These are phyloP conservation scores for Periophthalmodon schlosseri DNA, from an alignment of 2,113 vertebrate species.

Conservation along the genomic window DNA sequence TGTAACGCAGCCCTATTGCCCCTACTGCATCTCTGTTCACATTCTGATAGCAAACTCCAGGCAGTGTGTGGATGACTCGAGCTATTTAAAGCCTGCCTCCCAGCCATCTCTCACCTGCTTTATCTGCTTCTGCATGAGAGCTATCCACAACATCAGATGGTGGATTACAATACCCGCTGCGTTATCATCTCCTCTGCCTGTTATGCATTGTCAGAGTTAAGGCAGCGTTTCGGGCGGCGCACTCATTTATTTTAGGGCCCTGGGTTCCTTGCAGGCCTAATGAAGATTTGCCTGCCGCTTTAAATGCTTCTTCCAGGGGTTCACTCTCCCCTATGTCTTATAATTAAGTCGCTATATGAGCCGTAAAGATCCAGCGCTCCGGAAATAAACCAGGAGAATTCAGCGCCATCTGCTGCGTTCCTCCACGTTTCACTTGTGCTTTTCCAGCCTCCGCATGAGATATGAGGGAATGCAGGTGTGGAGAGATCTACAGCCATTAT, in stretches of 20 bases:
- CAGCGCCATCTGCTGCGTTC: constrained; percentile 66
- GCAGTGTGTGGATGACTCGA: not conserved
- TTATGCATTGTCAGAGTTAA: constrained; percentile 33
- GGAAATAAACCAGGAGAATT: constrained; percentile 68
- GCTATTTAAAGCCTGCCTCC: constrained; percentile 25
- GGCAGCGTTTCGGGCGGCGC: constrained; percentile 12
- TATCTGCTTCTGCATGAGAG: constrained; percentile 6
- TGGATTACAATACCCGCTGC: constrained; percentile 27
- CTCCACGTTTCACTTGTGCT: constrained; percentile 12
- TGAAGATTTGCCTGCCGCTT: constrained; percentile 59
- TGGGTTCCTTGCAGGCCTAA: constrained; percentile 41
- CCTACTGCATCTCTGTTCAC: not conserved
- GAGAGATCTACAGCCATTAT: not conserved
- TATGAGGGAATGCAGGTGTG: not conserved
- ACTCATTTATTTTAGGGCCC: constrained; percentile 40
- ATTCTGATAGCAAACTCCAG: not conserved
- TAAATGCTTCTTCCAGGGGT: constrained; percentile 55
- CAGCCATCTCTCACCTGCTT: constrained; percentile 3
- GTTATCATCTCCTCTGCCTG: constrained; percentile 30
- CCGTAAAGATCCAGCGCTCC: constrained; percentile 64
- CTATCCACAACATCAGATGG: constrained; percentile 14
- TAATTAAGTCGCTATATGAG: constrained; percentile 75
- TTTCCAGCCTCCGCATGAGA: constrained; percentile 28
- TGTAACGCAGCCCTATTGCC: not conserved
- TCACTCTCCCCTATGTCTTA: constrained; percentile 59